These are phyloP conservation scores for Australoheros scitulus DNA, from an alignment of 2,113 vertebrate genomes.

Conservation along the genomic window DNA sequence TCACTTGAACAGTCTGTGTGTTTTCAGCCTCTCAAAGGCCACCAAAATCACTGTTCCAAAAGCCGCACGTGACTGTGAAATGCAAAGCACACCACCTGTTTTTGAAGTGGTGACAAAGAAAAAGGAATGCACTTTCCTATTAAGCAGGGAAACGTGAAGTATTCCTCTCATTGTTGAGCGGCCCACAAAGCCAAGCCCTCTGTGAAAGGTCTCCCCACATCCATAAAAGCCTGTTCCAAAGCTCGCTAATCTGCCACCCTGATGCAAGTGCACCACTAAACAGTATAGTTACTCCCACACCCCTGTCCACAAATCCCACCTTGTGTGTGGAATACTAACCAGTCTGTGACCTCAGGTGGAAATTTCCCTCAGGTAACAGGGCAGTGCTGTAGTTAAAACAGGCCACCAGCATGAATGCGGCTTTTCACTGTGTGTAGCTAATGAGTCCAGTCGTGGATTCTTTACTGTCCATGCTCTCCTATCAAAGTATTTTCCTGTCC, in stretches of 20 bases:
- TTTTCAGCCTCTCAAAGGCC: conserved; percentile 4
- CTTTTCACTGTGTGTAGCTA: conserved; percentile 23
- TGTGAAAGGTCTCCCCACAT: conserved; percentile 40
- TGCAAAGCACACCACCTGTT: conserved; percentile 54
- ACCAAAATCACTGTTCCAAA: not conserved
- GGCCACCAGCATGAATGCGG: not conserved
- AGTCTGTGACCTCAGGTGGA: conserved; percentile 2
- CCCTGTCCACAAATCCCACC: not conserved
- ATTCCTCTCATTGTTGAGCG: conserved; percentile 53
- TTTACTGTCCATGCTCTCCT: conserved; percentile 22
- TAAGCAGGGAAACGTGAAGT: conserved; percentile 54
- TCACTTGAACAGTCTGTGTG: conserved; percentile 44
- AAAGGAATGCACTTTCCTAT: conserved; percentile 64
- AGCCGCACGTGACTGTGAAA: conserved; percentile 39
- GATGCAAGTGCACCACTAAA: conserved; percentile 3
- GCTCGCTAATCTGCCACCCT: conserved; percentile 23
- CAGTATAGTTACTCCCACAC: not conserved
- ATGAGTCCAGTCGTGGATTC: conserved; percentile 23
- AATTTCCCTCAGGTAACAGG: conserved; percentile 14
- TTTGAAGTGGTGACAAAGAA: conserved; percentile 58
- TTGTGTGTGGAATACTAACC: conserved; percentile 20
- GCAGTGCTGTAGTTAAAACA: not conserved
- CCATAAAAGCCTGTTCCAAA: conserved; percentile 29
- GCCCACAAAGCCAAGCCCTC: conserved; percentile 27
- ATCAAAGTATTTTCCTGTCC: conserved; percentile 56